These are phyloP conservation scores for Physeter macrocephalus DNA, from an alignment of 2,113 vertebrate genomes.

Conservation along the genomic window DNA sequence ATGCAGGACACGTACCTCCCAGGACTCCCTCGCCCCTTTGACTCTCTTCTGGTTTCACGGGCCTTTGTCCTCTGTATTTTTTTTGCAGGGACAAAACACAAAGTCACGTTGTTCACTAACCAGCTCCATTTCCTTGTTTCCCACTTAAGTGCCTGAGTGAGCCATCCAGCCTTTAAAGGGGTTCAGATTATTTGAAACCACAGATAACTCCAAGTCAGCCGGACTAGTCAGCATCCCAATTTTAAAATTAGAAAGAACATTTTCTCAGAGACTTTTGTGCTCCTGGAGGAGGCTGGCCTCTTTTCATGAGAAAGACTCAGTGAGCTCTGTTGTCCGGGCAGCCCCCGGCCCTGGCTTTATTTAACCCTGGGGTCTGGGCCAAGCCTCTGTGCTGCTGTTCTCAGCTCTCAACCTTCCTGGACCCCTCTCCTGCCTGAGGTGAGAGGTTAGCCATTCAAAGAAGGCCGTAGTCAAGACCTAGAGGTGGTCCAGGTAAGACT, in stretches of 20 bases:
- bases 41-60: not conserved
- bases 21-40: not conserved
- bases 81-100: not conserved
- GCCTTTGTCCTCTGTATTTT: not conserved
- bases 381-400: not conserved
- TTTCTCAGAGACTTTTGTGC: not conserved
- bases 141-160: not conserved
- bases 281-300: not conserved
- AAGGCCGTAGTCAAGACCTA: not conserved
- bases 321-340: not conserved
- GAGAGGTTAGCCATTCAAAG: not conserved
- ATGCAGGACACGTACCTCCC: not conserved
- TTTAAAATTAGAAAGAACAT: slow-evolving; percentile 4
- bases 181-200: slow-evolving; percentile 26
- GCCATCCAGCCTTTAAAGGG: slow-evolving; percentile 11
- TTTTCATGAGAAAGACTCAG: not conserved
- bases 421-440: fast-evolving
- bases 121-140: not conserved
- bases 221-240: not conserved
- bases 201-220: slow-evolving; percentile 25
- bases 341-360: not conserved
- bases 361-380: not conserved
- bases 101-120: not conserved
- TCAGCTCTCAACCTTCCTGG: not conserved
- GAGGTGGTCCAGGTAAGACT: not conserved